Conservation (phyloP, 2,797 vertebrate genomes). For the Enteromius anoplus region DNA sequence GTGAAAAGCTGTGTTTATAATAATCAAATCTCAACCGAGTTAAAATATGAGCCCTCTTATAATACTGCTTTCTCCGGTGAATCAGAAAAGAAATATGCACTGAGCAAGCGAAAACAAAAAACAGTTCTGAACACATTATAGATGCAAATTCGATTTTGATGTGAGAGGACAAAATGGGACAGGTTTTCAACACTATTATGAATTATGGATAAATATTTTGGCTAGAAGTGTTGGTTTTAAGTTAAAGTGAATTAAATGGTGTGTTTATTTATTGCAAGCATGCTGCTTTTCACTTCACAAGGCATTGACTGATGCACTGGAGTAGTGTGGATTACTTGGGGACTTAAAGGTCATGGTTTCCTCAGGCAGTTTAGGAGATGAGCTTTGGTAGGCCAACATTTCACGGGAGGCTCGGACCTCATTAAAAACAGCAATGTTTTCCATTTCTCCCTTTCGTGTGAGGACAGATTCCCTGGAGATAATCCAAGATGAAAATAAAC, state of each 20-base stretch:
- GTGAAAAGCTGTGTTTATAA: neutral
- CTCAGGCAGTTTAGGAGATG: neutral
- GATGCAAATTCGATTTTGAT: neutral
- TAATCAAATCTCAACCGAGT: neutral
- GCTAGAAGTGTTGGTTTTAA: neutral
- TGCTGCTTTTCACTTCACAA: neutral
- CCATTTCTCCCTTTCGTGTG: constrained; percentile 18
- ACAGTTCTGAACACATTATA: neutral
- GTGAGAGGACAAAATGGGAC: neutral
- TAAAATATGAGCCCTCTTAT: neutral
- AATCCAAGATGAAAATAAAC: constrained; percentile 6
- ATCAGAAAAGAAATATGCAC: neutral
- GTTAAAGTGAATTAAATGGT: neutral
- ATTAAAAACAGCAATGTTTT: constrained; percentile 46
- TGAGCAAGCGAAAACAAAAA: neutral
- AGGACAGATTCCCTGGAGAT: constrained; percentile 5
- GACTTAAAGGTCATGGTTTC: neutral
- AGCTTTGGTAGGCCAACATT: neutral
- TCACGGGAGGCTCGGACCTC: constrained; percentile 26
- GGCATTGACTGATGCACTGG: neutral
- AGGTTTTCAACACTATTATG: neutral
- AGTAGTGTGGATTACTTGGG: neutral
- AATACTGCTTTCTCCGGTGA: neutral
- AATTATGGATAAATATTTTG: neutral
- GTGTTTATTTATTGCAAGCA: neutral